Base-by-base conservation (phyloP, 2,797 vertebrate species). In the Psittacula derbiana region DNA sequence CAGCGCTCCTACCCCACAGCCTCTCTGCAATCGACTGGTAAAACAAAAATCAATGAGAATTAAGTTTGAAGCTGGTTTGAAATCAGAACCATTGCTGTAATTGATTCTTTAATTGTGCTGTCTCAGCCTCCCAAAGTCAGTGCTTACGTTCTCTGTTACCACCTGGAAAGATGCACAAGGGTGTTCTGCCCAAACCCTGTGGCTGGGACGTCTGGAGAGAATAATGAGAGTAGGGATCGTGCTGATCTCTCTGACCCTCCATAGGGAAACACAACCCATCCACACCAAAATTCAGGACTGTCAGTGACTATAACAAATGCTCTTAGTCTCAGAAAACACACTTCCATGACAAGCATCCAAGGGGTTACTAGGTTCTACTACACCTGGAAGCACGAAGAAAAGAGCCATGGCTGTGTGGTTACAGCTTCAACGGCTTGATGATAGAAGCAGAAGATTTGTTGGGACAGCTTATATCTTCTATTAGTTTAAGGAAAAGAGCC, bases 21-120 rank as follows among this genome's bases (percentile, higher is more conserved):
- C 61, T 83, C 50, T 50, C 70, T 70, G n/a, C 6, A 3, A 65
- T 40, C 3, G 20, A 17, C n/a, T 40, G 20, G 28, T 44, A 93
- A 88, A 91, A 88, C 44, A 69, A 16, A 86, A 95, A 92, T 86
- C 93, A 41, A 69, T 74, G 44, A 57, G 61, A 93, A 92, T 90
- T 61, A 86, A 74, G 11, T 78, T 28, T 71, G 82, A 60, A 86
- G 64, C 40, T 28, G 50, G 27, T 66, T 73, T 64, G 86, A 86
- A 78, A 83, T 24, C 52, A 44, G 36, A 74, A 74, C 47, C 30
- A 41, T 84, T 65, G 53, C 62, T 72, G 47, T 72, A 88, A 91
- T 76, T 79, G 72, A 71, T 85, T 73, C 25, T 95, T 61, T 33
- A 62, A 88, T 27, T 76, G 64, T 61, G 61, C n/a, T 53, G 31